phyloP scores from a whole-genome alignment of 2,888 invertebrate species.

The Ecdyonurus torrentis region DNA sequence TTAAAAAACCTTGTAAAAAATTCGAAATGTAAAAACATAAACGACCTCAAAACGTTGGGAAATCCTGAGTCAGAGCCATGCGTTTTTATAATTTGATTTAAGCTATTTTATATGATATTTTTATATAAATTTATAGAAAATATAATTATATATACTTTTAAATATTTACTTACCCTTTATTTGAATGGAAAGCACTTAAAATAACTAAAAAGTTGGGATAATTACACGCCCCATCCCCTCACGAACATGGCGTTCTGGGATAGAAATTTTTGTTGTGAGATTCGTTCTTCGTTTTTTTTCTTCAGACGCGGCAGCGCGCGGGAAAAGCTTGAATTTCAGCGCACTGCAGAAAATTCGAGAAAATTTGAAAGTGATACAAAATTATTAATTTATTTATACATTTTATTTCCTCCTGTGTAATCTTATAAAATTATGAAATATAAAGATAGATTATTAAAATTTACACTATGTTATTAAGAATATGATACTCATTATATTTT shows the following conservation, averaged over 20 bases:
- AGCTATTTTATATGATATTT: neutral
- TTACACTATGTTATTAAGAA: too few species aligned
- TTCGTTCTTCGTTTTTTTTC: neutral
- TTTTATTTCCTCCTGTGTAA: too few species aligned
- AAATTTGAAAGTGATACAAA: too few species aligned
- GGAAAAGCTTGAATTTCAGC: too few species aligned
- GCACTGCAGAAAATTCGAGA: too few species aligned
- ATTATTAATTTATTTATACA: too few species aligned
- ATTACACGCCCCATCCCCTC: neutral
- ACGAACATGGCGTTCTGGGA: neutral
- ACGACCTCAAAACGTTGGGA: neutral
- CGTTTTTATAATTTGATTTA: neutral
- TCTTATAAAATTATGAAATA: too few species aligned
- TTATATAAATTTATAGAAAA: neutral
- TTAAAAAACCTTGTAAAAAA: too few species aligned
- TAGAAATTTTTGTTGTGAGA: neutral
- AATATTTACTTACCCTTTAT: neutral
- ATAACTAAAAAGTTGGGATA: neutral
- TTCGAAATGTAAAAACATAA: too few species aligned
- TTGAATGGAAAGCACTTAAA: neutral
- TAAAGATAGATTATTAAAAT: too few species aligned
- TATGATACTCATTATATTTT: too few species aligned
- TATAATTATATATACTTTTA: neutral
- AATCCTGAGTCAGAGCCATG: neutral
- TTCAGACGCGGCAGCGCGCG: too few species aligned